phyloP scores from a whole-genome alignment of 2,888 invertebrate genomes.

The Heteromyza rotundicornis region DNA sequence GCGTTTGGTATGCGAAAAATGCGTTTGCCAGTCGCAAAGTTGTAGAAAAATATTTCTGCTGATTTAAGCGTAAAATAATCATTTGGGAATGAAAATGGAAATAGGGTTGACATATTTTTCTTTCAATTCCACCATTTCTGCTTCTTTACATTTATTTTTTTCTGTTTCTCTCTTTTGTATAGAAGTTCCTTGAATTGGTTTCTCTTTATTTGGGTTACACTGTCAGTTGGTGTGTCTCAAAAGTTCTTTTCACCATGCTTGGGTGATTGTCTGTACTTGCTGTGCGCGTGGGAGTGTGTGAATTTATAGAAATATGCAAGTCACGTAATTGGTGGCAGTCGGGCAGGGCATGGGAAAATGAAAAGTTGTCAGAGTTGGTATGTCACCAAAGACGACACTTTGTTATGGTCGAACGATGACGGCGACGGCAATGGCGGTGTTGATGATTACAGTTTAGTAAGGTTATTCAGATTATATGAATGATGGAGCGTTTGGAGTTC shows the following conservation, averaged over 20 bases:
- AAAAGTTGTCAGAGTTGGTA: too few species aligned
- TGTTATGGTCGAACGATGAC: background rate
- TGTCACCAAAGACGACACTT: background rate
- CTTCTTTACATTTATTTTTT: background rate
- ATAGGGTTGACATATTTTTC: slow-evolving; percentile 20
- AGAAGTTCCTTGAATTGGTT: background rate
- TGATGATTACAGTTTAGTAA: too few species aligned
- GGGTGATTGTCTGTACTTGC: slow-evolving; percentile 2
- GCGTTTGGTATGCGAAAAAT: slow-evolving; percentile 16
- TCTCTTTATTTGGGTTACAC: slow-evolving; percentile 8
- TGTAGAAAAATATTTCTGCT: slow-evolving; percentile 17
- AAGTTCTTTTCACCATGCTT: background rate
- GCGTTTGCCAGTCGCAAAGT: background rate
- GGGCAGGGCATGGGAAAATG: too few species aligned
- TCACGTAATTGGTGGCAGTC: slow-evolving; percentile 14
- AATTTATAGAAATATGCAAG: slow-evolving; percentile 6
- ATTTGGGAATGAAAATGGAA: slow-evolving; percentile 24
- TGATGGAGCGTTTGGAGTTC: too few species aligned
- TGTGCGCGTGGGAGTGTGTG: background rate
- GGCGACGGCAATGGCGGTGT: too few species aligned
- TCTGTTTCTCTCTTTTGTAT: background rate
- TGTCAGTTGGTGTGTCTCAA: slow-evolving; percentile 15
- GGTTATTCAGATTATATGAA: background rate
- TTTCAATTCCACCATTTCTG: too few species aligned
- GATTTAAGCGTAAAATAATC: slow-evolving; percentile 31